Evolutionary conservation across 2,113 vertebrate species (phyloP).

Genomic region (Cheirogaleus medius): DNA sequence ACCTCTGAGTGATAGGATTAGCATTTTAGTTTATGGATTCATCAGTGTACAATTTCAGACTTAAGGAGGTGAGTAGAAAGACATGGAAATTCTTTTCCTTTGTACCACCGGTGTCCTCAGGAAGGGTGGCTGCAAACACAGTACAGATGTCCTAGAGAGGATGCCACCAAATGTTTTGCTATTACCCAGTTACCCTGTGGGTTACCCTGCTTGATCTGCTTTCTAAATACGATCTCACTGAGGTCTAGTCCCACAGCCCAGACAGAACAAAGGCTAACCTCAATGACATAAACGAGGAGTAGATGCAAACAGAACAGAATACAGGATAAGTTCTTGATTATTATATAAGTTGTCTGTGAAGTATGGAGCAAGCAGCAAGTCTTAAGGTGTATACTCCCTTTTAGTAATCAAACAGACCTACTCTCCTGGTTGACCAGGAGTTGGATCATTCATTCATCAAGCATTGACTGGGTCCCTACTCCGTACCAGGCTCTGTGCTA

Average conservation of each 20-base stretch:
- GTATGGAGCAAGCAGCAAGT: background rate
- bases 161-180: background rate
- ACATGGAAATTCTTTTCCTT: background rate
- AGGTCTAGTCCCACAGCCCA: background rate
- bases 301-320: background rate
- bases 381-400: background rate
- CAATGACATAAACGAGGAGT: background rate
- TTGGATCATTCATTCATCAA: background rate
- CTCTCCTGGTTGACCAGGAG: background rate
- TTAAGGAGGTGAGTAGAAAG: background rate
- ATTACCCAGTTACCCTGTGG: background rate
- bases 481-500: background rate
- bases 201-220: background rate
- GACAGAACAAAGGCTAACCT: background rate
- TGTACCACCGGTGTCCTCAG: background rate
- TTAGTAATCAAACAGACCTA: background rate
- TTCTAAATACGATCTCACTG: background rate
- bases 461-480: background rate
- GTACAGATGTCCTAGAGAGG: background rate
- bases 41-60: background rate
- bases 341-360: background rate
- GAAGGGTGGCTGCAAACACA: background rate
- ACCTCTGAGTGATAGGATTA: background rate
- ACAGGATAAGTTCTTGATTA: background rate
- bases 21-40: background rate